Evolutionary conservation across 2,113 vertebrate species (phyloP).

Genomic region (Hassar affinis): DNA sequence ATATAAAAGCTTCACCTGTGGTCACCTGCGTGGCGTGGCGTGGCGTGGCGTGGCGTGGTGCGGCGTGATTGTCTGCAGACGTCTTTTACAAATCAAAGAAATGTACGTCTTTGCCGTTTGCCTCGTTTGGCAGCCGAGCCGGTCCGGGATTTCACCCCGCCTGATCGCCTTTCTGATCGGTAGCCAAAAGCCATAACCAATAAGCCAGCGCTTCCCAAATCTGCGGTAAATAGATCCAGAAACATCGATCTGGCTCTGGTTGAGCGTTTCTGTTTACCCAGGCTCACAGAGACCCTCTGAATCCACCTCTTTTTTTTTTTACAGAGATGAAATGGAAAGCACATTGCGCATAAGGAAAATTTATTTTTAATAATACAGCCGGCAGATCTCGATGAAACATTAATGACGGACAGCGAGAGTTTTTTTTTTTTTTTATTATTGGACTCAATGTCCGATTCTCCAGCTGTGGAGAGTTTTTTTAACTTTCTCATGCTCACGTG

Average conservation of each 20-base stretch:
- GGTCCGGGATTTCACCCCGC: neutral
- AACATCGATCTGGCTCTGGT: neutral
- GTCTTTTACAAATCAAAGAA: neutral
- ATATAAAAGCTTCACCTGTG: neutral
- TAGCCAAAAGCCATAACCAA: neutral
- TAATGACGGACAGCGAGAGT: constrained; percentile 28
- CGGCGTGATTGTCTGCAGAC: neutral
- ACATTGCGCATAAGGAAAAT: constrained; percentile 23
- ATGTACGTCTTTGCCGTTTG: neutral
- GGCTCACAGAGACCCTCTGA: constrained; percentile 3
- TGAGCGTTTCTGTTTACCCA: constrained; percentile 28
- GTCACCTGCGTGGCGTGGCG: neutral
- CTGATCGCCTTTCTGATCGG: neutral
- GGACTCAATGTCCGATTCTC: constrained; percentile 32
- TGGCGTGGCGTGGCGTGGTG: no score
- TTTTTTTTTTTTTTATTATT: constrained; percentile 30
- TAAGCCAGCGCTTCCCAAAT: neutral
- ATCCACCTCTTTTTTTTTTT: constrained; percentile 13
- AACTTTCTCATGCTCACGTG: constrained; percentile 9
- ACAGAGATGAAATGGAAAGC: constrained; percentile 31
- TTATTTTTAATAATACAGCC: constrained; percentile 33
- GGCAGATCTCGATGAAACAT: constrained; percentile 36
- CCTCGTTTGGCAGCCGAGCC: neutral
- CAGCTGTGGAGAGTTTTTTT: constrained; percentile 29
- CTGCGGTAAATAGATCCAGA: constrained; percentile 17